These are phyloP conservation scores for Auanema freiburgensis DNA, from an alignment of 2,888 invertebrate species.

Conservation along the genomic window DNA sequence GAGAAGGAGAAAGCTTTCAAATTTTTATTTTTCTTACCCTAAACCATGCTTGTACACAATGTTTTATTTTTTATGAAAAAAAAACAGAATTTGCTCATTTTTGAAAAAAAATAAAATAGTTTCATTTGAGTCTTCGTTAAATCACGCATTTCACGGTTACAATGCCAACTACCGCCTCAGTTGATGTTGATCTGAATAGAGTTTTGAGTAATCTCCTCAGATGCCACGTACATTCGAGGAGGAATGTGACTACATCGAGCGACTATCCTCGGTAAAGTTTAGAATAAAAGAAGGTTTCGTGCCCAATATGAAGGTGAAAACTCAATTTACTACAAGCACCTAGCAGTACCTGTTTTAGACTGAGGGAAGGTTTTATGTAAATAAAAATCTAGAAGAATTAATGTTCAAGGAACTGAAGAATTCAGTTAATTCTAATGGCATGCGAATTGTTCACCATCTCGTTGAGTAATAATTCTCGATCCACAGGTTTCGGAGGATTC, in stretches of 20 bases:
- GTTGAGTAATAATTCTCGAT: slow-evolving; percentile 49
- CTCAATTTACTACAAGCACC: neutral
- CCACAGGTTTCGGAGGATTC: slow-evolving; percentile 79
- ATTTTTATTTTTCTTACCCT: slow-evolving; percentile 2
- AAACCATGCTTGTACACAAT: slow-evolving; percentile 1
- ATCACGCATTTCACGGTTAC: too few relatives aligned
- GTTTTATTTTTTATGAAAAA: slow-evolving; percentile 4
- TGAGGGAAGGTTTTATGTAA: slow-evolving; percentile 96
- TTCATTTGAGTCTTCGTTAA: neutral
- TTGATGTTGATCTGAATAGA: neutral
- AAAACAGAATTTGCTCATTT: neutral
- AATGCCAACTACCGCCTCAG: too few relatives aligned
- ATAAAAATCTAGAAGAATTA: slow-evolving; percentile 83
- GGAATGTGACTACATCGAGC: slow-evolving; percentile 88
- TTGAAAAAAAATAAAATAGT: slow-evolving; percentile 1
- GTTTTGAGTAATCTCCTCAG: slow-evolving; percentile 6
- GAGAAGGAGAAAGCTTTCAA: neutral
- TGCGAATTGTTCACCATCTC: neutral
- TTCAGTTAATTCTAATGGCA: slow-evolving; percentile 73
- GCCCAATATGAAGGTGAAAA: slow-evolving; percentile 87
- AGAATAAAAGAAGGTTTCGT: slow-evolving; percentile 97
- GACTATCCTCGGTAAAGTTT: slow-evolving; percentile 82
- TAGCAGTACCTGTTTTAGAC: slow-evolving; percentile 71
- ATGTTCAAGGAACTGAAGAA: slow-evolving; percentile 96
- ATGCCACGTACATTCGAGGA: slow-evolving; percentile 77